phyloP scores from a whole-genome alignment of 92 coral and sea anemone species.

The Anthopleura xanthogrammica region DNA sequence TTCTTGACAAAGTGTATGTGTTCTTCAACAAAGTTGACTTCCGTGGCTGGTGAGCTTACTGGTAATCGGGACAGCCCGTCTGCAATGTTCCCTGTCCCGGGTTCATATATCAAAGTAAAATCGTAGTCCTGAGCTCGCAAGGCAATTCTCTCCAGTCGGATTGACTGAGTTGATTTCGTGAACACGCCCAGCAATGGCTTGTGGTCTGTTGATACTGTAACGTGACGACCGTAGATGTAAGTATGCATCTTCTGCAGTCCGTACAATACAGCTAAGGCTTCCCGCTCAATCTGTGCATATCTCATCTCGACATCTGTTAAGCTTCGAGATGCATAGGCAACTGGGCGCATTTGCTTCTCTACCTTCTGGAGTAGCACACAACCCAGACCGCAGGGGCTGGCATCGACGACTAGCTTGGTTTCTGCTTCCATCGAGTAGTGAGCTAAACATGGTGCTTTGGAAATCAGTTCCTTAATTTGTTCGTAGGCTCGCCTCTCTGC shows the following conservation, averaged over 20 bases:
- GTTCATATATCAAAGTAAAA: conserved; percentile 27
- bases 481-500: not conserved
- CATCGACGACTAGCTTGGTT: conserved; percentile 37
- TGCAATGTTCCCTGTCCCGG: conserved; percentile 27
- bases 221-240: conserved; percentile 35
- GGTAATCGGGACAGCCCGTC: conserved; percentile 41
- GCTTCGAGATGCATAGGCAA: conserved; percentile 33
- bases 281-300: conserved; percentile 44
- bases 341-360: conserved; percentile 15
- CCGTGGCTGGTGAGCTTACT: not conserved
- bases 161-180: conserved; percentile 36
- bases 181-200: conserved; percentile 32
- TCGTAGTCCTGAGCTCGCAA: conserved; percentile 33
- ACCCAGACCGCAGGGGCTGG: conserved; percentile 22
- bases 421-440: conserved; percentile 47
- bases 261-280: conserved; percentile 37
- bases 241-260: conserved; percentile 50
- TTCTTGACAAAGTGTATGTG: conserved; percentile 14
- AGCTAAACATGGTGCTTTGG: conserved; percentile 38
- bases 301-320: conserved; percentile 36
- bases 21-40: conserved; percentile 25
- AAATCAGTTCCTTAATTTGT: conserved; percentile 6
- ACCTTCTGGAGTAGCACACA: conserved; percentile 20
- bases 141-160: conserved; percentile 34
- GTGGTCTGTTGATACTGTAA: conserved; percentile 22